Percentiles rank a stretch among this genome's conserved stretches.
phyloP scores from a whole-genome alignment of 2,797 vertebrate genomes.

The Loris lydekkerianus region DNA sequence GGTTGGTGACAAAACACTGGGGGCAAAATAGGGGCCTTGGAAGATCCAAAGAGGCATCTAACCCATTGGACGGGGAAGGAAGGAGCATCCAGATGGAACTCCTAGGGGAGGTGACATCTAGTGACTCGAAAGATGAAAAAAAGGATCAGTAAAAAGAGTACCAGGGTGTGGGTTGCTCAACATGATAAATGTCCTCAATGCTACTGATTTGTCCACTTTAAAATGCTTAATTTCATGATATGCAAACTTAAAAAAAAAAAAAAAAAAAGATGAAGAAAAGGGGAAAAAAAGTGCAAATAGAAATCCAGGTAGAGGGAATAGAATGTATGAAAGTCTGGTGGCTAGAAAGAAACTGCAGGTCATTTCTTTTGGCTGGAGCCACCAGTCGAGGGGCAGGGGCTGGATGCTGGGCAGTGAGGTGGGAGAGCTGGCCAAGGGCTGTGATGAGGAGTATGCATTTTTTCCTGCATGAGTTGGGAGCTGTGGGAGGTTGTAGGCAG shows the following conservation, averaged over 20 bases:
- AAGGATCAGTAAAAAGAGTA: not conserved
- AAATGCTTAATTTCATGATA: not conserved
- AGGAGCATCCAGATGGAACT: not conserved
- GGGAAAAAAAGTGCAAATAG: not conserved
- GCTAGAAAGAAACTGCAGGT: not conserved
- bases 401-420: not conserved
- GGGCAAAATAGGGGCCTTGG: not conserved
- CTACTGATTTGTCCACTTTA: not conserved
- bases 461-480: not conserved
- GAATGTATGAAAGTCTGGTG: not conserved
- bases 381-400: accelerated
- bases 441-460: accelerated
- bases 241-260: not conserved
- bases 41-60: not conserved
- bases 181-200: accelerated
- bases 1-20: no score
- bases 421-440: not conserved
- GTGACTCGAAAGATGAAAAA: not conserved
- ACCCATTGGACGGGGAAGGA: not conserved
- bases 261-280: not conserved
- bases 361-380: not conserved
- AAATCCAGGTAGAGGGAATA: not conserved
- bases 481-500: not conserved
- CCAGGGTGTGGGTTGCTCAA: not conserved
- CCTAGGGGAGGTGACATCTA: not conserved